Evolutionary conservation across 2,888 invertebrate genomes (phyloP).

Genomic region (Julus scandinavius): DNA sequence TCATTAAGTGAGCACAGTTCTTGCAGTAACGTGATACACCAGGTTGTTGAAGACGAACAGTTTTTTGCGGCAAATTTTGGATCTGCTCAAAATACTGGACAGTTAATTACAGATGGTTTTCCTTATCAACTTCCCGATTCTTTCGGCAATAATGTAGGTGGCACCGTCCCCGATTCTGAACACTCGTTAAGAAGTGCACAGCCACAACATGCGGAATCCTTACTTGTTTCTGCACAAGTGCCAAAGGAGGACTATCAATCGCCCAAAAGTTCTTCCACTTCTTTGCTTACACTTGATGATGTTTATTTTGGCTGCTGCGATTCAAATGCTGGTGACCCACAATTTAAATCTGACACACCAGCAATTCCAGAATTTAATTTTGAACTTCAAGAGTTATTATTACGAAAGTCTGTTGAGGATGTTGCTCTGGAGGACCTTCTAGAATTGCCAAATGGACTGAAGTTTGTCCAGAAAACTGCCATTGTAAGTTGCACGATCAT

Average conservation of each 20-base stretch:
- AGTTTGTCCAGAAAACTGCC: slow-evolving; percentile 66
- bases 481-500: slow-evolving; percentile 62
- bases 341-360: not conserved
- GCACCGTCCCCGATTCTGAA: not conserved
- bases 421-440: slow-evolving; percentile 58
- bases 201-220: not conserved
- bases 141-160: not conserved
- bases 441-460: slow-evolving; percentile 58
- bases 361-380: slow-evolving; percentile 39
- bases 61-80: slow-evolving; percentile 39
- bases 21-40: slow-evolving; percentile 8
- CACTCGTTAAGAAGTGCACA: not conserved
- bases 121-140: slow-evolving; percentile 1
- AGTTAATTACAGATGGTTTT: not conserved
- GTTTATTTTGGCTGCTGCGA: not conserved
- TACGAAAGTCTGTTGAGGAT: not conserved
- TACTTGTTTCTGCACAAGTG: not conserved
- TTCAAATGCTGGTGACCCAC: not conserved
- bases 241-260: slow-evolving; percentile 10
- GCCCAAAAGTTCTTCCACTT: slow-evolving; percentile 9
- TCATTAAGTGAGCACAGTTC: slow-evolving; percentile 42
- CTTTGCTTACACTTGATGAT: slow-evolving; percentile 1
- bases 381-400: not conserved
- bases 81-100: not conserved
- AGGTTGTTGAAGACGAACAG: slow-evolving; percentile 35